Conservation (phyloP, 1,140 invertebrate species). For the Melipona quadrifasciata region DNA sequence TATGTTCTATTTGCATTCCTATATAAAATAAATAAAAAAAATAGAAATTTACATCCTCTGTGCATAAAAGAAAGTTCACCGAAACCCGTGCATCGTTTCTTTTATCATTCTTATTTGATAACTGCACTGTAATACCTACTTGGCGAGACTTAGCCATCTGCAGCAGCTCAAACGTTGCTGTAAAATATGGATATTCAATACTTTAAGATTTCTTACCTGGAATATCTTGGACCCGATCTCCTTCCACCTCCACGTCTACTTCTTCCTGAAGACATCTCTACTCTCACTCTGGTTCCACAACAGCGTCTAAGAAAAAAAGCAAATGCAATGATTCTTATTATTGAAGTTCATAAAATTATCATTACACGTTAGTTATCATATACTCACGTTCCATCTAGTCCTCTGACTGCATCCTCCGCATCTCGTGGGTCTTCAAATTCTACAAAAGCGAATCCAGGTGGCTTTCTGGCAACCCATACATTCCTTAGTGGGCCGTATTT, state of each 20-base stretch:
- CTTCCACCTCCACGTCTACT: constrained; percentile 87
- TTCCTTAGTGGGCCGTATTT: constrained; percentile 97
- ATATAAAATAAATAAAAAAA: constrained; percentile 47
- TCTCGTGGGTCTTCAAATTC: constrained; percentile 99
- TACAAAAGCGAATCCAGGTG: constrained; percentile 98
- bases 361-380: background rate
- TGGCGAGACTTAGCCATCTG: constrained; percentile 66
- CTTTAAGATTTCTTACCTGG: constrained; percentile 78
- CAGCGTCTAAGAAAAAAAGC: constrained; percentile 84
- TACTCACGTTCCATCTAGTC: constrained; percentile 95
- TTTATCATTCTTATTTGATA: constrained; percentile 40
- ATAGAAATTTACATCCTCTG: constrained; percentile 32
- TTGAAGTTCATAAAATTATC: background rate
- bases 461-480: constrained; percentile 98
- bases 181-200: constrained; percentile 56
- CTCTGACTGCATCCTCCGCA: constrained; percentile 98
- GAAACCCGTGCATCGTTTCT: constrained; percentile 51
- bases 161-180: constrained; percentile 67
- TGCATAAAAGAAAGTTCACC: constrained; percentile 43
- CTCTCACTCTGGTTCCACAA: constrained; percentile 91
- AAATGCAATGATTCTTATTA: background rate
- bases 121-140: constrained; percentile 74
- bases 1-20: constrained; percentile 55
- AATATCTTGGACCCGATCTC: constrained; percentile 81
- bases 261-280: constrained; percentile 94